Evolutionary conservation across 2,888 invertebrate genomes (phyloP).

Genomic region (Heliconius hortense): DNA sequence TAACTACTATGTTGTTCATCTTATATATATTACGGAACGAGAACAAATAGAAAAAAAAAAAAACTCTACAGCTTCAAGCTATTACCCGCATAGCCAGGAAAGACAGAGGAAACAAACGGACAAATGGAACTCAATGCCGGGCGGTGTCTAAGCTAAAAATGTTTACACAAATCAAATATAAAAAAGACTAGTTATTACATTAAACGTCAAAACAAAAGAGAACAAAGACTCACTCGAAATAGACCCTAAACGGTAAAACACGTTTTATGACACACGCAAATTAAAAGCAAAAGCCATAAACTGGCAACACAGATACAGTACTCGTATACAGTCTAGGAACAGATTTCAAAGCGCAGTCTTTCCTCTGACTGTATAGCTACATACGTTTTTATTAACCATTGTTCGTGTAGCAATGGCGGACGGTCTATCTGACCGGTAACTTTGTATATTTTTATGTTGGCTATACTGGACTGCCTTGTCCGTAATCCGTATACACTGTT

Average conservation of each 20-base stretch:
- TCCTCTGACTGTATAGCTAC: not conserved
- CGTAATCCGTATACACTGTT: not conserved
- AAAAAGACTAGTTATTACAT: constrained; percentile 4
- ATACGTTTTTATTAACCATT: constrained; percentile 31
- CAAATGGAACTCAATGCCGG: not conserved
- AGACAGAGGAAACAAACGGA: too few species aligned
- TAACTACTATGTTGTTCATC: too few species aligned
- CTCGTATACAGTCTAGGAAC: constrained; percentile 19
- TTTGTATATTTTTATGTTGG: constrained; percentile 24
- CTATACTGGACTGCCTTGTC: not conserved
- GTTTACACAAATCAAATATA: not conserved
- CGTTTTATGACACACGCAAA: constrained; percentile 19
- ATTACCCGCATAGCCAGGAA: too few species aligned
- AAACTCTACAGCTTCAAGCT: too few species aligned
- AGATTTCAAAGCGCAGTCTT: constrained; percentile 29
- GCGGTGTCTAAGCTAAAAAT: not conserved
- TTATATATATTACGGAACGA: too few species aligned
- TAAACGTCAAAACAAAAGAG: not conserved
- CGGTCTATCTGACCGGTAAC: constrained; percentile 19
- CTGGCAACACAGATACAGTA: constrained; percentile 9
- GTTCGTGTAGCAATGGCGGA: constrained; percentile 15
- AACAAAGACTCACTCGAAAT: not conserved
- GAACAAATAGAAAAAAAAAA: too few species aligned
- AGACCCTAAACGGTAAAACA: constrained; percentile 8
- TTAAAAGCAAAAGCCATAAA: constrained; percentile 24